phyloP scores from a whole-genome alignment of 2,888 invertebrate species.

The Deilephila elpenor region DNA sequence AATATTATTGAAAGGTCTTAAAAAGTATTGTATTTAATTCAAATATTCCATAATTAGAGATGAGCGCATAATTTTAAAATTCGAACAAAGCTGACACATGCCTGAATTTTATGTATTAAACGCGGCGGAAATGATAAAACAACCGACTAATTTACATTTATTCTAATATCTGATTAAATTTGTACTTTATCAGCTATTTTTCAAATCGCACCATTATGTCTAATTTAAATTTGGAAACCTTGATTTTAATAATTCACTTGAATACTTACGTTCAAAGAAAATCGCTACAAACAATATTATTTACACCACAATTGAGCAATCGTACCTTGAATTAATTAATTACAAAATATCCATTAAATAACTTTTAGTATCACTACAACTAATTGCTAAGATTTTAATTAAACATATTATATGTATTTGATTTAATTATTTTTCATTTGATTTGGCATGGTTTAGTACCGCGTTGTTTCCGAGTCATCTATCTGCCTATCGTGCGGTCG shows the following conservation, averaged over 20 bases:
- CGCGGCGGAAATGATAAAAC: no score
- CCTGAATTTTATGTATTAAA: not conserved
- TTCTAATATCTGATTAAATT: not conserved
- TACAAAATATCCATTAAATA: not conserved
- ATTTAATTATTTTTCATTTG: not conserved
- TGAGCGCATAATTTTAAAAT: no score
- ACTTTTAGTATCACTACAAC: not conserved
- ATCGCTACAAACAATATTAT: not conserved
- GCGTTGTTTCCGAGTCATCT: not conserved
- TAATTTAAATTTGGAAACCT: not conserved
- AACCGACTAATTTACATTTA: no score
- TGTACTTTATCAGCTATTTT: not conserved
- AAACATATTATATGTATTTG: not conserved
- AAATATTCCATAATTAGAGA: no score
- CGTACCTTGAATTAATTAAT: not conserved
- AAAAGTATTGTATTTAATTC: no score
- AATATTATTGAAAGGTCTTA: not conserved
- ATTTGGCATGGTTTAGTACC: not conserved
- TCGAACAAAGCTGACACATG: no score
- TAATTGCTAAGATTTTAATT: not conserved
- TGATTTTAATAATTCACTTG: not conserved
- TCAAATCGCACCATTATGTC: not conserved
- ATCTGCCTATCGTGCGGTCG: conserved; percentile 17
- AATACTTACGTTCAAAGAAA: not conserved
- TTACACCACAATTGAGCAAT: not conserved